Conservation (phyloP, 2,888 invertebrate species). For the Slavum lentiscoides region DNA sequence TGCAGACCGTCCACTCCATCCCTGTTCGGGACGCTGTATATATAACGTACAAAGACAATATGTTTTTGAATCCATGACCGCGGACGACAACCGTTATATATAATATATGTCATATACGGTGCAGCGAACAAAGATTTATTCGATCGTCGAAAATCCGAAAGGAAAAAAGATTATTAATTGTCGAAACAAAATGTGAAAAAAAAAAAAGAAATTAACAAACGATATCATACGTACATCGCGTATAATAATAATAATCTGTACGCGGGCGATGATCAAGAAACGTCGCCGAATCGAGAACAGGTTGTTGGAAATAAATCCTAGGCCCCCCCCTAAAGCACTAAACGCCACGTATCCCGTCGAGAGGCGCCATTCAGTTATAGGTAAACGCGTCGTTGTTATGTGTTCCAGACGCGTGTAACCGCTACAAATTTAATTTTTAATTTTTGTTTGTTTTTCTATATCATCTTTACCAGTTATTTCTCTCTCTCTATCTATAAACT, state of each 20-base stretch:
- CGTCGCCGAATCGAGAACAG: slow-evolving; percentile 42
- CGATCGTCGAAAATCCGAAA: neutral
- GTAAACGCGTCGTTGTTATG: too few relatives aligned
- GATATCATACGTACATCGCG: neutral
- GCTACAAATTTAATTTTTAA: neutral
- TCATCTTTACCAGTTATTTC: neutral
- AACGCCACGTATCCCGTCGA: slow-evolving; percentile 51
- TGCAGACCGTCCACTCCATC: too few relatives aligned
- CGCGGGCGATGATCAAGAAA: slow-evolving; percentile 32
- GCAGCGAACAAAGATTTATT: neutral
- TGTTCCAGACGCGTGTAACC: slow-evolving; percentile 15
- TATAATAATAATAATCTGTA: neutral
- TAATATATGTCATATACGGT: too few relatives aligned
- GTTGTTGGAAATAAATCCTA: slow-evolving; percentile 48
- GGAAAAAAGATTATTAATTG: neutral
- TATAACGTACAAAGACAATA: too few relatives aligned
- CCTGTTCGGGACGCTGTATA: too few relatives aligned
- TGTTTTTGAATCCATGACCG: too few relatives aligned
- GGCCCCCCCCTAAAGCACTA: slow-evolving; percentile 45
- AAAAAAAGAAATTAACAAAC: slow-evolving; percentile 5
- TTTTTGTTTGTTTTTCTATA: slow-evolving; percentile 1
- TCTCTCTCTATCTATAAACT: neutral
- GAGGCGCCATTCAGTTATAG: slow-evolving; percentile 48
- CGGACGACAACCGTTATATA: too few relatives aligned
- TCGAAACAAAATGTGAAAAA: slow-evolving; percentile 32